Conservation (phyloP, 1,140 invertebrate genomes). For the Listronotus bonariensis region DNA sequence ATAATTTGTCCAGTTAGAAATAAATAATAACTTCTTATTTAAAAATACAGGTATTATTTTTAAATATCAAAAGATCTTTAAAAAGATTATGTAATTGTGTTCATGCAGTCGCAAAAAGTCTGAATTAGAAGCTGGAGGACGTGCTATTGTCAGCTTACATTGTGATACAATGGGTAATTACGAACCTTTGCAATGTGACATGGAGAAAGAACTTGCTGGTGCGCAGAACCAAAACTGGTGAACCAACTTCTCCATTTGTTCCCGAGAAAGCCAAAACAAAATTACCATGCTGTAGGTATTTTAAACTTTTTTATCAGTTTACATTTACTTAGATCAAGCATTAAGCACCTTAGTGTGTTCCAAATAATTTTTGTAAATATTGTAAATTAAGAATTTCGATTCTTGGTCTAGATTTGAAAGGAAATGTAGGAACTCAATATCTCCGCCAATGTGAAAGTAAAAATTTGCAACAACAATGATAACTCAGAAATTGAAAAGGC, state of each 20-base stretch:
- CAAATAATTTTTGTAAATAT: too few species aligned
- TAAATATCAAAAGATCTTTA: too few species aligned
- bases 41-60: too few species aligned
- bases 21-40: too few species aligned
- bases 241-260: constrained; percentile 57
- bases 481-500: constrained; percentile 57
- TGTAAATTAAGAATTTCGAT: too few species aligned
- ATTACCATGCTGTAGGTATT: constrained; percentile 64
- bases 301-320: too few species aligned
- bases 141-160: constrained; percentile 57
- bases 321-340: too few species aligned
- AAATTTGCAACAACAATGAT: constrained; percentile 57
- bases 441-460: constrained; percentile 65
- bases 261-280: constrained; percentile 58
- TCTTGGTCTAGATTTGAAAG: constrained; percentile 13
- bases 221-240: constrained; percentile 61
- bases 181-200: constrained; percentile 65
- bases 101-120: constrained; percentile 62
- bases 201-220: constrained; percentile 63
- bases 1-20: too few species aligned
- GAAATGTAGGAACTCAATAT: constrained; percentile 58
- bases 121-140: constrained; percentile 55
- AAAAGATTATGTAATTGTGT: neutral
- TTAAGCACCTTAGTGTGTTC: too few species aligned
- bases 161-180: constrained; percentile 64